Conservation (phyloP, 2,797 vertebrate species). For the Pachyuromys duprasi region DNA sequence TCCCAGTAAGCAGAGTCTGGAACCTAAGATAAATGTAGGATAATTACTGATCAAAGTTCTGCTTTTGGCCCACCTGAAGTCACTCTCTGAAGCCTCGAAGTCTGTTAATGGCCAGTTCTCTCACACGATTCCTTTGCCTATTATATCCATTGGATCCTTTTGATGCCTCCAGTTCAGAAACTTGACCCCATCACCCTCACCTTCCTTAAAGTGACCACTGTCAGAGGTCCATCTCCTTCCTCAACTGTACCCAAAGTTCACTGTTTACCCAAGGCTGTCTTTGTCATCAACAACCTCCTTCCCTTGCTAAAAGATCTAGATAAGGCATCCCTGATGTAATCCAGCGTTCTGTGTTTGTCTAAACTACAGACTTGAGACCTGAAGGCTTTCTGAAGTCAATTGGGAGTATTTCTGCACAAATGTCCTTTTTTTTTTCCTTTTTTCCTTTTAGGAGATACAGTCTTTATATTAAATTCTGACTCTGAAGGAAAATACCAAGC, state of each 20-base stretch:
- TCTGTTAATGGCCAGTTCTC: background rate
- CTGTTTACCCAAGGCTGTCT: background rate
- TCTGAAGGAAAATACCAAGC: background rate
- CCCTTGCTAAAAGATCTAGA: background rate
- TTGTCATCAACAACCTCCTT: background rate
- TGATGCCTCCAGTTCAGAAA: background rate
- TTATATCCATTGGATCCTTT: background rate
- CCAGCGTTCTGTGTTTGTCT: background rate
- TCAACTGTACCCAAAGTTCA: background rate
- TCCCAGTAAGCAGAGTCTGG: background rate
- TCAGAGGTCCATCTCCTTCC: background rate
- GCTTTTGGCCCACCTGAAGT: background rate
- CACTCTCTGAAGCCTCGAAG: background rate
- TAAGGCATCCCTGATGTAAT: background rate
- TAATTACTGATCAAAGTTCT: background rate
- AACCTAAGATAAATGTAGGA: background rate
- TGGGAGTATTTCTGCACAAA: background rate
- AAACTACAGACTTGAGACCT: background rate
- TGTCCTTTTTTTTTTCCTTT: background rate
- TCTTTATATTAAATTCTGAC: background rate
- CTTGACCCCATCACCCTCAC: background rate
- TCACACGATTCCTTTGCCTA: background rate
- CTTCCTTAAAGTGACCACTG: background rate
- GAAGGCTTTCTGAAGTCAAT: background rate
- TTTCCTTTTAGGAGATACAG: background rate